A percentile compares a stretch with the other conserved stretches of the same genome.
These are phyloP conservation scores for Reticulitermes speratus DNA, from an alignment of 1,140 invertebrate genomes.

Conservation along the genomic window DNA sequence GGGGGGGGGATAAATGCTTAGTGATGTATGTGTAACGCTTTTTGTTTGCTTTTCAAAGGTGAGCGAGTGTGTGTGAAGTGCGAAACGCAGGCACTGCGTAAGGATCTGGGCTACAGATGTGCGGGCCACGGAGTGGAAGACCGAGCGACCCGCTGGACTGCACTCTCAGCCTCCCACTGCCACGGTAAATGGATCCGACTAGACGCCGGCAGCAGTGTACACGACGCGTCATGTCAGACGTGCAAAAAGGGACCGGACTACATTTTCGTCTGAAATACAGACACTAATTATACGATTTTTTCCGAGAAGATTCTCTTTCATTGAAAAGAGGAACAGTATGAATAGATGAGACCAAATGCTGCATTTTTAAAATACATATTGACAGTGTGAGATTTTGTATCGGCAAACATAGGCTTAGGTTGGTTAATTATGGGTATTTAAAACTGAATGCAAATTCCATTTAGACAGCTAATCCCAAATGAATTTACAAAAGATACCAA, in stretches of 20 bases:
- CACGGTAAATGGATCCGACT: constrained; percentile 81
- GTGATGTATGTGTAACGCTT: too few species aligned
- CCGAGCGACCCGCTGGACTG: constrained; percentile 72
- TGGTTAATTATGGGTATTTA: too few species aligned
- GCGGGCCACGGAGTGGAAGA: constrained; percentile 69
- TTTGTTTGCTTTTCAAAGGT: constrained; percentile 53
- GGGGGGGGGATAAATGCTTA: too few species aligned
- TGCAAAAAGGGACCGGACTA: constrained; percentile 20
- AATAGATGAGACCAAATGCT: not conserved
- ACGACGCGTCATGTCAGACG: not conserved
- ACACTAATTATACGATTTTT: not conserved
- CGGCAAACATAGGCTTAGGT: too few species aligned
- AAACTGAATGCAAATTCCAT: too few species aligned
- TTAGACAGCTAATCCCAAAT: too few species aligned
- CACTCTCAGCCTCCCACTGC: constrained; percentile 73
- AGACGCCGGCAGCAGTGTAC: constrained; percentile 37
- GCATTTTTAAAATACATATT: not conserved
- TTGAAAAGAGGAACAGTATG: not conserved
- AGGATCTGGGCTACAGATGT: constrained; percentile 71
- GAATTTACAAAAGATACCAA: too few species aligned
- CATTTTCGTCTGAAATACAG: constrained; percentile 27
- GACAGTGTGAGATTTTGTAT: not conserved
- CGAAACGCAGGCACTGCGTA: constrained; percentile 69
- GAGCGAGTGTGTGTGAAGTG: constrained; percentile 72
- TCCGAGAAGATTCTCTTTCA: not conserved